These are phyloP conservation scores for Elanus axillaris DNA, from an alignment of 2,113 vertebrate species.

Conservation along the genomic window DNA sequence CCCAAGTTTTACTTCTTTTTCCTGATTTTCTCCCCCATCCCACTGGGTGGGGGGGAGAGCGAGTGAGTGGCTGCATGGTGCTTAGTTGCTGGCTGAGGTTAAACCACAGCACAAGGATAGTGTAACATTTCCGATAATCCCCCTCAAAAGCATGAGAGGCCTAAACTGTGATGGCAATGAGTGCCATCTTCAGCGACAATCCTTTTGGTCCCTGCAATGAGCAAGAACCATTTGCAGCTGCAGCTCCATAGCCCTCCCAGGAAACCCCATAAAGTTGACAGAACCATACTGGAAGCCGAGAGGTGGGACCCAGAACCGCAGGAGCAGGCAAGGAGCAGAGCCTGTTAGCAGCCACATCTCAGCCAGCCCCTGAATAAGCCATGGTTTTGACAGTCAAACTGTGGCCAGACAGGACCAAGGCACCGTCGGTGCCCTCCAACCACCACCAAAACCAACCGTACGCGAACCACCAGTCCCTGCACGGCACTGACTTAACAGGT, in stretches of 20 bases:
- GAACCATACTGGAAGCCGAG: neutral
- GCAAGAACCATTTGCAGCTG: neutral
- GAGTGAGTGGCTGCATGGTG: no score
- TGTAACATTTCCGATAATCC: neutral
- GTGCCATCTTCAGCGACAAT: neutral
- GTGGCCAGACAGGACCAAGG: neutral
- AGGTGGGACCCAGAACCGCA: neutral
- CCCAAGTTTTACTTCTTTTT: no score
- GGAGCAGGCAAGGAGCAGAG: neutral
- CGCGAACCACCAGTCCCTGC: accelerated
- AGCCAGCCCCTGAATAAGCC: neutral
- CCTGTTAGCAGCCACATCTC: neutral
- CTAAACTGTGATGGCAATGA: neutral
- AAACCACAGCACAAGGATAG: neutral
- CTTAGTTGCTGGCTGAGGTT: no score
- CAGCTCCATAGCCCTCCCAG: neutral
- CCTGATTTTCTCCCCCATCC: no score
- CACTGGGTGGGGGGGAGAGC: no score
- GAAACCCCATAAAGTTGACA: neutral
- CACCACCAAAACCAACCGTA: accelerated
- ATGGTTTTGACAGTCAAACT: neutral
- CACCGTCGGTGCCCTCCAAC: neutral
- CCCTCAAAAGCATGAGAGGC: neutral
- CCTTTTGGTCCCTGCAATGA: neutral
- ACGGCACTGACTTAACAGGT: neutral